These are phyloP conservation scores for Cataglyphis altisquamis DNA, from an alignment of 2,888 invertebrate species.

Conservation along the genomic window DNA sequence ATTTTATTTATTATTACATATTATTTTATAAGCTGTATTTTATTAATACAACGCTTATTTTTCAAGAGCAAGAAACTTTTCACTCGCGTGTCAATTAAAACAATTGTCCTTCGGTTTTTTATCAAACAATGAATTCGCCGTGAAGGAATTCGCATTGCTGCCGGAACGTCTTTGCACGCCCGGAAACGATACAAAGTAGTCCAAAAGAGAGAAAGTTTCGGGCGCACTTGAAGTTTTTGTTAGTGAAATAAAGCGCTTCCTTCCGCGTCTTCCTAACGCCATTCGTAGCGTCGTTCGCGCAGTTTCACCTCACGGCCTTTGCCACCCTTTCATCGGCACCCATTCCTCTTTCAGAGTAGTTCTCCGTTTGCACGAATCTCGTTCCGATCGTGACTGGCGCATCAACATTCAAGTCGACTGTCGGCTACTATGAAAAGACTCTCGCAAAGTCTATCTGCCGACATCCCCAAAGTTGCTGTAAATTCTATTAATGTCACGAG, in stretches of 20 bases:
- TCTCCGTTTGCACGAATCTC: constrained; percentile 53
- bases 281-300: constrained; percentile 26
- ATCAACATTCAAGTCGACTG: constrained; percentile 49
- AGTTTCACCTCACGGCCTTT: constrained; percentile 42
- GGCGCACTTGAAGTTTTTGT: constrained; percentile 73
- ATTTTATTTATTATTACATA: background rate
- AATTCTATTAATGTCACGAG: constrained; percentile 37
- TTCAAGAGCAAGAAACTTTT: background rate
- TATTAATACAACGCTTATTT: constrained; percentile 10
- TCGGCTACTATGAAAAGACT: constrained; percentile 45
- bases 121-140: constrained; percentile 64
- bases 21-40: background rate
- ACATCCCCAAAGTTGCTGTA: constrained; percentile 21
- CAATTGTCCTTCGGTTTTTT: constrained; percentile 27
- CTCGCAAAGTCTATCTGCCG: constrained; percentile 32
- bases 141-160: constrained; percentile 52
- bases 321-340: constrained; percentile 50
- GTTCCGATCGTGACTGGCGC: constrained; percentile 52
- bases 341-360: constrained; percentile 41
- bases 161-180: constrained; percentile 53
- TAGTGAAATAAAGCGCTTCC: constrained; percentile 70
- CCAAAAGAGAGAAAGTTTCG: constrained; percentile 68
- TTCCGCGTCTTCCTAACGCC: constrained; percentile 46
- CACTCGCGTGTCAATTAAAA: constrained; percentile 22
- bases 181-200: constrained; percentile 70